Evolutionary conservation across 1,140 invertebrate genomes (phyloP).

Genomic region (Bombus soroeensis): DNA sequence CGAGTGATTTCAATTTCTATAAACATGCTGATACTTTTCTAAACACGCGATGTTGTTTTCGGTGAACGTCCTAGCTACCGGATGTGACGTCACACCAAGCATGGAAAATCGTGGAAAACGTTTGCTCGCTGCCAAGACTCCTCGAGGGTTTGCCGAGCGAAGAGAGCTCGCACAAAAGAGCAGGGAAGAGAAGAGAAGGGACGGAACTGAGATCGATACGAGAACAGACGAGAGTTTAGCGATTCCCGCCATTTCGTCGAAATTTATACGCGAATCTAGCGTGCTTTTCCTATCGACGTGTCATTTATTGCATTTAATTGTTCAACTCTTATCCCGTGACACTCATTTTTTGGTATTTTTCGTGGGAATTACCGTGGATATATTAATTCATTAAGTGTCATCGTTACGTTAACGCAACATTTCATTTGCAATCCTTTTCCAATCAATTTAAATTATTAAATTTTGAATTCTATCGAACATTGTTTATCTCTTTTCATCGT

Average conservation of each 20-base stretch:
- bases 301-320: background rate
- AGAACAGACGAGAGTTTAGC: slow-evolving; percentile 54
- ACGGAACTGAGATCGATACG: slow-evolving; percentile 63
- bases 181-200: slow-evolving; percentile 48
- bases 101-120: slow-evolving; percentile 59
- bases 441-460: too few relatives aligned
- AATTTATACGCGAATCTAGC: slow-evolving; percentile 40
- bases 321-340: background rate
- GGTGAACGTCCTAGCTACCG: slow-evolving; percentile 40
- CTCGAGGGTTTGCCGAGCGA: slow-evolving; percentile 49
- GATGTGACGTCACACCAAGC: slow-evolving; percentile 51
- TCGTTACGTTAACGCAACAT: background rate
- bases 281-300: background rate
- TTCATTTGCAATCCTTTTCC: background rate
- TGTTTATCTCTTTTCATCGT: too few relatives aligned
- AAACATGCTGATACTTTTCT: slow-evolving; percentile 35
- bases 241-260: slow-evolving; percentile 59
- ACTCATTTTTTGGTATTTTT: background rate
- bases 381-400: background rate
- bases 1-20: slow-evolving; percentile 8
- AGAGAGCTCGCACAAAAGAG: slow-evolving; percentile 53
- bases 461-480: too few relatives aligned
- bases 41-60: slow-evolving; percentile 53
- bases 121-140: slow-evolving; percentile 48
- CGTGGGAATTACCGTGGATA: too few relatives aligned